A percentile compares a stretch with the other conserved stretches of the same genome.
These are phyloP conservation scores for Keiferia lycopersicella DNA, from an alignment of 2,888 invertebrate genomes.

Conservation along the genomic window DNA sequence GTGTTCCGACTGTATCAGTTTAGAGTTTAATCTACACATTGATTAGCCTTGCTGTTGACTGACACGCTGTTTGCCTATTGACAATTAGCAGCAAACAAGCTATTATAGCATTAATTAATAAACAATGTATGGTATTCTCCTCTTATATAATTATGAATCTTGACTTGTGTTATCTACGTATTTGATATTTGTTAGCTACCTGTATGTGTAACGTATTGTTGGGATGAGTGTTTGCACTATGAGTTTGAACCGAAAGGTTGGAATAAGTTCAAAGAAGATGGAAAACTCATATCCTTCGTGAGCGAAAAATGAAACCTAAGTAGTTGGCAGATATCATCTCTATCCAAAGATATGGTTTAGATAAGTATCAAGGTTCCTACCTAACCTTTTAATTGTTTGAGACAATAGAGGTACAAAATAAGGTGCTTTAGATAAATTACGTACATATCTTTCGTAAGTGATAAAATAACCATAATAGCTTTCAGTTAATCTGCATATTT, in stretches of 20 bases:
- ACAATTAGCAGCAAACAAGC: conserved; percentile 69
- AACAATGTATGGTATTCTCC: conserved; percentile 41
- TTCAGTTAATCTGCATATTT: too few species aligned
- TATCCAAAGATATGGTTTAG: too few species aligned
- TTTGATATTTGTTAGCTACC: conserved; percentile 15
- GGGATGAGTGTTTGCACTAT: not conserved
- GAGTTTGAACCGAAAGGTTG: not conserved
- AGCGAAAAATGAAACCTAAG: too few species aligned
- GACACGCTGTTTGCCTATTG: conserved; percentile 65
- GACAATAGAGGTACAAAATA: too few species aligned
- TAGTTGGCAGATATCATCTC: too few species aligned
- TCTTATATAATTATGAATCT: conserved; percentile 22
- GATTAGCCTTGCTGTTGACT: conserved; percentile 74
- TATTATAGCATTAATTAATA: conserved; percentile 61
- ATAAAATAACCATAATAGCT: too few species aligned
- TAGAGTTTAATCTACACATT: conserved; percentile 73
- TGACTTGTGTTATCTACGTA: conserved; percentile 10
- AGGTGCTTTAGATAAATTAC: too few species aligned
- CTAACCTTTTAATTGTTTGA: too few species aligned
- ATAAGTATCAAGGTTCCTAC: too few species aligned
- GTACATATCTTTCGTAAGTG: too few species aligned
- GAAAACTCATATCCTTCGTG: too few species aligned
- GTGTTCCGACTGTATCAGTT: conserved; percentile 52
- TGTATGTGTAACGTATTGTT: conserved; percentile 13
- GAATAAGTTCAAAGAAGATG: too few species aligned